Percentiles rank a stretch among this genome's conserved stretches.
phyloP scores from a whole-genome alignment of 2,113 vertebrate genomes.

The Cnemophilus loriae region DNA sequence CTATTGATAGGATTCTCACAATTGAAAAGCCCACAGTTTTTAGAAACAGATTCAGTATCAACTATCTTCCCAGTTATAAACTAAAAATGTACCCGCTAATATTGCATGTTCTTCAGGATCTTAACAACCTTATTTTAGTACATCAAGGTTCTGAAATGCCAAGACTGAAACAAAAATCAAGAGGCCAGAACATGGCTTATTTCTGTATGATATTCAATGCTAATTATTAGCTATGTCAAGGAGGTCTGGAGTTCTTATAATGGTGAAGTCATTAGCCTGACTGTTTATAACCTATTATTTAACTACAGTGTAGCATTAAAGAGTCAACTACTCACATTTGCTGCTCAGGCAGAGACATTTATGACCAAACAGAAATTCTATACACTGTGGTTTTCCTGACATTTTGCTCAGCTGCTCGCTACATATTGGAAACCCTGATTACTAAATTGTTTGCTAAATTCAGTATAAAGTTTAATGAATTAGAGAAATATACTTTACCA shows the following conservation, averaged over 20 bases:
- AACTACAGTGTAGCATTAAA: not conserved
- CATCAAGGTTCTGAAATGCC: slow-evolving; percentile 48
- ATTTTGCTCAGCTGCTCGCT: not conserved
- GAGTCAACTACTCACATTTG: not conserved
- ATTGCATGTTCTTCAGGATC: not conserved
- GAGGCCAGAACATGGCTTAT: slow-evolving; percentile 36
- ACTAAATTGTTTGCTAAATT: slow-evolving; percentile 49
- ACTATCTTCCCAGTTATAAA: slow-evolving; percentile 1
- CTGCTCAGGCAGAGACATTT: not conserved
- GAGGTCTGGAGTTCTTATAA: slow-evolving; percentile 51
- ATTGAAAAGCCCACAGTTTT: not conserved
- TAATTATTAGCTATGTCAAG: slow-evolving; percentile 62
- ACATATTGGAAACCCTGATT: slow-evolving; percentile 9
- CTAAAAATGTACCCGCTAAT: not conserved
- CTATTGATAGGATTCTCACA: not conserved
- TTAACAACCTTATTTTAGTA: slow-evolving; percentile 40
- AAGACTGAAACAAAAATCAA: slow-evolving; percentile 53
- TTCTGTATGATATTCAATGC: slow-evolving; percentile 64
- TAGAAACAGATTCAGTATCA: not conserved
- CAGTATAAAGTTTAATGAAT: slow-evolving; percentile 38
- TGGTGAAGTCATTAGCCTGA: slow-evolving; percentile 52
- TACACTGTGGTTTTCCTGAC: not conserved
- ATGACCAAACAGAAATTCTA: slow-evolving; percentile 27
- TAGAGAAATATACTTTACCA: not conserved
- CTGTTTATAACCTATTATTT: slow-evolving; percentile 60